phyloP scores from a whole-genome alignment of 2,113 vertebrate species.

The Lates calcarifer region DNA sequence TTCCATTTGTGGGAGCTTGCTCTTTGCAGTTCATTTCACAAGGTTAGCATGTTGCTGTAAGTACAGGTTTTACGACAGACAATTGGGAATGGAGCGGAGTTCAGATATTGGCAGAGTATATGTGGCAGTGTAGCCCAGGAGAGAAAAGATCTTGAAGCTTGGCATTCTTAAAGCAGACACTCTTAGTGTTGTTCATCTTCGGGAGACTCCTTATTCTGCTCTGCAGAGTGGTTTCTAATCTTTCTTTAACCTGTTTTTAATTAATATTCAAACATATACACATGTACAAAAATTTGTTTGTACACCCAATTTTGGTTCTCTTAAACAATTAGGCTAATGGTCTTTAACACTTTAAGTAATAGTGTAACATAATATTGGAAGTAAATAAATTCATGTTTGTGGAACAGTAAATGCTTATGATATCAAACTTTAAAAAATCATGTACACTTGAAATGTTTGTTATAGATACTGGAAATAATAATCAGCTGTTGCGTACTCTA shows the following conservation, averaged over 20 bases:
- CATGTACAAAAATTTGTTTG: slow-evolving; percentile 50
- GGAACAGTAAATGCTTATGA: slow-evolving; percentile 30
- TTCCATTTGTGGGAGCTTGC: not conserved
- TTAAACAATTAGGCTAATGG: slow-evolving; percentile 26
- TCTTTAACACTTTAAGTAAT: slow-evolving; percentile 44
- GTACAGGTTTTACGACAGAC: slow-evolving; percentile 16
- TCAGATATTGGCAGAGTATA: slow-evolving; percentile 14
- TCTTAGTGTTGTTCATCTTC: slow-evolving; percentile 50
- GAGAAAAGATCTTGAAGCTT: slow-evolving; percentile 74
- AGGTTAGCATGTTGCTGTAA: slow-evolving; percentile 26
- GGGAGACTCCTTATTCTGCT: slow-evolving; percentile 81
- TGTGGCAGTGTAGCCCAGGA: slow-evolving; percentile 44
- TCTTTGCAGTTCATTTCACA: slow-evolving; percentile 1
- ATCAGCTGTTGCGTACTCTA: slow-evolving; percentile 26
- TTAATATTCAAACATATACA: slow-evolving; percentile 67
- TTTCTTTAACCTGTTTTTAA: slow-evolving; percentile 33
- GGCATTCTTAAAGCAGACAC: slow-evolving; percentile 44
- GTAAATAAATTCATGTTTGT: slow-evolving; percentile 37
- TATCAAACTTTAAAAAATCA: slow-evolving; percentile 29
- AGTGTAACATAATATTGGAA: slow-evolving; percentile 30
- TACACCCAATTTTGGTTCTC: slow-evolving; percentile 65
- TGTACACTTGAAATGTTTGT: slow-evolving; percentile 31
- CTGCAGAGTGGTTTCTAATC: slow-evolving; percentile 78
- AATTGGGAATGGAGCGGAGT: slow-evolving; percentile 15
- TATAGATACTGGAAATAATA: slow-evolving; percentile 40